Base-by-base conservation (phyloP, 1,140 invertebrate species). In the Campoletis sonorensis region DNA sequence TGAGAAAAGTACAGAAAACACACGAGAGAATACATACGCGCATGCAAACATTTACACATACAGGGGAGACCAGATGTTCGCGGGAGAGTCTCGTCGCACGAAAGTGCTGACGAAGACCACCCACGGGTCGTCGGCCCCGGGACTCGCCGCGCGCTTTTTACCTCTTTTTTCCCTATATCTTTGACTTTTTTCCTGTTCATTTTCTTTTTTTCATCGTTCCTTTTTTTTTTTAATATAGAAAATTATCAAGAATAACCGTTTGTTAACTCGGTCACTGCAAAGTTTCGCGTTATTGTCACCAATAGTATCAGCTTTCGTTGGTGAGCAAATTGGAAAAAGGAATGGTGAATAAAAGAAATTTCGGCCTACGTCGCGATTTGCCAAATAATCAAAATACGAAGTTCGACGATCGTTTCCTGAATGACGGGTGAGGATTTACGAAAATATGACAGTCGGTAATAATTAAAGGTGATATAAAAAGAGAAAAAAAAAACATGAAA, bases 41-140 rank as follows among this genome's bases (percentile, higher is more conserved):
- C 40, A 75, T 16, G 30, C 23, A 75, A 7, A 58, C 72, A 27
- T 49, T 4, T 13, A 75, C 72, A 75, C 72, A 58, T 7, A 30
- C 26, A 30, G 7, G 13, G 11, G 71, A 23, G 30, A 21, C 75
- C 75, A 77, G 75, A 77, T 77, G 75, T 77, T 77, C 75, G 75
- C 75, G 75, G 54, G 75, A 54, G 75, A 54, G 54, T 61, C 51
- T 77, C 54, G 75, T 64, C 54, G 51, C 30, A 77, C 75, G 54
- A 77, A 77, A 77, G 75, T 77, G 75, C 75, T 77, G 75, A 77
- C 75, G 75, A 64, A 77, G 75, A 77, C 75, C 75, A 77, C 75
- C 75, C 75, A 77, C 54, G 75, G 75, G 75, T 77, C 75, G 75
- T 77, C 75, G 75, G 75, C 75, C 75, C 75, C 75, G 75, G 51